A percentile compares a stretch with the other conserved stretches of the same genome.
These are phyloP conservation scores for Mycalesis mineus DNA, from an alignment of 2,888 invertebrate genomes.

Conservation along the genomic window DNA sequence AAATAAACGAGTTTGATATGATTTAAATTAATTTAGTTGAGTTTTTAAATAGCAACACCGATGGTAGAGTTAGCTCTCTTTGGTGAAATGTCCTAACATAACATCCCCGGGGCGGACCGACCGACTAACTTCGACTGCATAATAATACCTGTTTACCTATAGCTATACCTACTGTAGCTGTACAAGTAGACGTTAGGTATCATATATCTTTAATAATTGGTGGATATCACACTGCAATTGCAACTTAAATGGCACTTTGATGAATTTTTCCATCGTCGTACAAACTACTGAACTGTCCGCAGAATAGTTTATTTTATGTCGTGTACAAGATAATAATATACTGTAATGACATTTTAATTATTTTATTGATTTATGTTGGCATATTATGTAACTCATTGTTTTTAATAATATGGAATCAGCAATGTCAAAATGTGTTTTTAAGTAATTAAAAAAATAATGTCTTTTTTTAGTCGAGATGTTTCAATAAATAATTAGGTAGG, in stretches of 20 bases:
- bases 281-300: conserved; percentile 2
- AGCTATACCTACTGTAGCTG: conserved; percentile 27
- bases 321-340: background rate
- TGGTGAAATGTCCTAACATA: conserved; percentile 38
- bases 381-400: too few species aligned
- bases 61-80: conserved; percentile 8
- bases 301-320: conserved; percentile 3
- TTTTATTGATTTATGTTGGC: background rate
- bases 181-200: conserved; percentile 13
- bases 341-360: background rate
- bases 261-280: background rate
- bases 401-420: too few species aligned
- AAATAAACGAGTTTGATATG: too few species aligned
- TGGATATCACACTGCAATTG: conserved; percentile 11
- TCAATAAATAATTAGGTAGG: too few species aligned
- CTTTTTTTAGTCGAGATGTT: too few species aligned
- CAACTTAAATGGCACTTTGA: conserved; percentile 12
- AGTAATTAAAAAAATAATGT: too few species aligned
- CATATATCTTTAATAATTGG: conserved; percentile 14
- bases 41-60: too few species aligned
- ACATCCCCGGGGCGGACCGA: conserved; percentile 41
- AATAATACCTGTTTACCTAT: conserved; percentile 54
- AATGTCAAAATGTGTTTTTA: too few species aligned
- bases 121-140: conserved; percentile 46
- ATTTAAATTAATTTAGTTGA: too few species aligned